Conservation (phyloP, 2,113 vertebrate species). For the Hoplias malabaricus region DNA sequence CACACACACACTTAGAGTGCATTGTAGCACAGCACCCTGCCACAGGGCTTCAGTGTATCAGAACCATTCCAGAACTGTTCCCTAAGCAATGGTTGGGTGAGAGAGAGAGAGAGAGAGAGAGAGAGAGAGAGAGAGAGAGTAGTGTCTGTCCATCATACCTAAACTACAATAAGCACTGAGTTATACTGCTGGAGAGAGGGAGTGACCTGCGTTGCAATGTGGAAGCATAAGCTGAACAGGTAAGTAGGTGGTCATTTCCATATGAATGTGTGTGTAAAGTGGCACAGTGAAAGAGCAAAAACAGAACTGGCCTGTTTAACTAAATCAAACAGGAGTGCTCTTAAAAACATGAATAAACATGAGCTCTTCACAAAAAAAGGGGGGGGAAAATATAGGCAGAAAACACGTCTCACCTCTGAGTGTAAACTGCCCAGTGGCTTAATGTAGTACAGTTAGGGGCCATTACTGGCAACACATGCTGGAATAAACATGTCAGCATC, state of each 20-base stretch:
- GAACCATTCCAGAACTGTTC: background rate
- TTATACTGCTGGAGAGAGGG: conserved; percentile 7
- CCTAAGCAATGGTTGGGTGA: background rate
- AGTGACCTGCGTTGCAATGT: conserved; percentile 24
- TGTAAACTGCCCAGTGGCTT: conserved; percentile 37
- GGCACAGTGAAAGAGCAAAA: conserved; percentile 35
- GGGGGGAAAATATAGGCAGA: background rate
- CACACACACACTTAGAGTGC: conserved; percentile 20
- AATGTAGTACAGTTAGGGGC: conserved; percentile 24
- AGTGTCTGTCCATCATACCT: background rate
- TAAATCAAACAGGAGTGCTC: conserved; percentile 56
- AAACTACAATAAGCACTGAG: conserved; percentile 20
- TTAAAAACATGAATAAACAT: conserved; percentile 57
- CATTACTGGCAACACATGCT: conserved; percentile 24
- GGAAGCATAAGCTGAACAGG: conserved; percentile 41
- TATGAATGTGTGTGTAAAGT: conserved; percentile 51
- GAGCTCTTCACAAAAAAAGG: conserved; percentile 45
- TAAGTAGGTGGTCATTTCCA: conserved; percentile 54
- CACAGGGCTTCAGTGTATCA: conserved; percentile 6
- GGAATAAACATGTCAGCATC: background rate
- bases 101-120: background rate
- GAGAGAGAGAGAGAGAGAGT: conserved; percentile 18
- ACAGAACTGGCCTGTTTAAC: conserved; percentile 48
- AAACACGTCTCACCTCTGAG: conserved; percentile 34
- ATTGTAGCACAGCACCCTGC: background rate